Evolutionary conservation across 2,888 invertebrate genomes (phyloP), one percentile per base, ranked within the genome.

Genomic region (Ceratothoa steindachneri): DNA sequence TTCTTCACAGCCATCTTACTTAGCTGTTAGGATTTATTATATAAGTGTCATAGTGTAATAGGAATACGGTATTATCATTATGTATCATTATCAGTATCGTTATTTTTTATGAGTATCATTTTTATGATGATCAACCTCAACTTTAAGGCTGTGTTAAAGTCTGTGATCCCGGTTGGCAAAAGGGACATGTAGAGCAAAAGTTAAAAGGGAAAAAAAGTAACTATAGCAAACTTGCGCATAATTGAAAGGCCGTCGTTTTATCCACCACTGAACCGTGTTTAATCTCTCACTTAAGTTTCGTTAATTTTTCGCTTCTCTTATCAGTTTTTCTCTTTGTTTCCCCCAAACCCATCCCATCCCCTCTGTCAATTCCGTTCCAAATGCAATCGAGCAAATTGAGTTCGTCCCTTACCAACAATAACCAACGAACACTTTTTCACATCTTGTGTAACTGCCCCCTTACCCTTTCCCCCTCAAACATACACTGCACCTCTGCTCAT

Each of bases 141-240:
- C 78, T 75, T 73, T 75, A 78, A 75, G 78, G 78, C 78, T 78
- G 78, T 78, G 78, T 78, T 75, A 53, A 75, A 75, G 75, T 78
- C 78, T 78, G 78, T 78, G 78, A 78, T 78, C 78, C 78, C 78
- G 15, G 41, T 9, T 9, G 41, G 41, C 41, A 9, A 41, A 75
- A 72, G 70, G 65, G 71, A 75, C 69, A 72, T 72, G 71, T 67
- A 75, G 75, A 72, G 75, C 72, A 72, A 75, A 75, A 75, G 72
- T n/a, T n/a, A n/a, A 73, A 71, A 72, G 70, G 70, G 72, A 72
- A 69, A 66, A 72, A 67, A 68, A 71, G 71, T 72, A 68, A 72
- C 72, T 75, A 75, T 75, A 75, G 66, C 71, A 67, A 73, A 69
- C 52, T 72, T 69, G 72, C 75, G 72, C 75, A 70, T 73, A 41